These are phyloP conservation scores for Poecilobothrus nobilitatus DNA, from an alignment of 2,888 invertebrate genomes.

Conservation along the genomic window DNA sequence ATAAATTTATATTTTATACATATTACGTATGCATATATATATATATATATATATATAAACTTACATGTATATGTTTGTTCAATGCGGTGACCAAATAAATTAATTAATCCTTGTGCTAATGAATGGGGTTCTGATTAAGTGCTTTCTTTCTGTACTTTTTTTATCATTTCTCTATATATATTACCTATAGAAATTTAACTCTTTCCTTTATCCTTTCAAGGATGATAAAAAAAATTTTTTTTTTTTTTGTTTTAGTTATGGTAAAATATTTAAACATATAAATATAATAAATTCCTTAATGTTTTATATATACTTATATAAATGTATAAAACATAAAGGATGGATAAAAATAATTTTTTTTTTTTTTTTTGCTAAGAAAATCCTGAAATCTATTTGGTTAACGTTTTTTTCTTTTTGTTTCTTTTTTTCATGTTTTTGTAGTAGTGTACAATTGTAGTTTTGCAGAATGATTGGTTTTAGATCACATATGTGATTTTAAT, in stretches of 20 bases:
- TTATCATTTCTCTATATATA: neutral
- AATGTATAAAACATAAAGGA: neutral
- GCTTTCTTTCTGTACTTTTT: neutral
- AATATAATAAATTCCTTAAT: neutral
- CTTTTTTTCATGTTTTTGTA: neutral
- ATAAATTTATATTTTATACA: too few species aligned
- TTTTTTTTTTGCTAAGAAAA: neutral
- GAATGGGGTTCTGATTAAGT: conserved; percentile 32
- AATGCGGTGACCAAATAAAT: conserved; percentile 40
- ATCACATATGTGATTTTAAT: neutral
- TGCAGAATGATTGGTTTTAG: neutral
- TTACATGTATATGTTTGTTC: neutral
- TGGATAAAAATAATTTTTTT: neutral
- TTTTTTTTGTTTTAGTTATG: too few species aligned
- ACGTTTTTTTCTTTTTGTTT: neutral
- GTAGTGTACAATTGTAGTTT: neutral
- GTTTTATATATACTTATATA: neutral
- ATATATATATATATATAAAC: neutral
- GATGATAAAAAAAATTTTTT: too few species aligned
- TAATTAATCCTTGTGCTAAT: conserved; percentile 41
- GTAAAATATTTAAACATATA: too few species aligned
- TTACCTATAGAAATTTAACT: neutral
- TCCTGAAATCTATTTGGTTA: conserved; percentile 3
- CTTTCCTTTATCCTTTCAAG: too few species aligned
- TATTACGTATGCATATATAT: neutral